Evolutionary conservation across 2,888 invertebrate genomes (phyloP).

Genomic region (Ochlodes sylvanus): DNA sequence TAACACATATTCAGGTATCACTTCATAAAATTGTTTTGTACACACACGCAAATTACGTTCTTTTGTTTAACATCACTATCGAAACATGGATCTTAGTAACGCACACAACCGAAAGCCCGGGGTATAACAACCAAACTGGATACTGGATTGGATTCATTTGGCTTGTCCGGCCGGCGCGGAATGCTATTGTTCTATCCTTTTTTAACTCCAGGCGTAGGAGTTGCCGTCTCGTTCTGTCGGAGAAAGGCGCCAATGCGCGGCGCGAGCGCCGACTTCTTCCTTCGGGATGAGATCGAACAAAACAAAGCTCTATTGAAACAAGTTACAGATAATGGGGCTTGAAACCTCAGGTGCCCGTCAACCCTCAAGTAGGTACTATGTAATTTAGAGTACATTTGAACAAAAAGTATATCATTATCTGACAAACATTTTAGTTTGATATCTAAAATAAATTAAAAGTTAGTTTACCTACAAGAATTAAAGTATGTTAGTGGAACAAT

Average conservation of each 20-base stretch:
- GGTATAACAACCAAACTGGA: slow-evolving; percentile 74
- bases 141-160: slow-evolving; percentile 71
- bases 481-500: too few species aligned
- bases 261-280: slow-evolving; percentile 81
- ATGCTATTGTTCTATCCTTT: slow-evolving; percentile 71
- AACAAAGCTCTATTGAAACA: slow-evolving; percentile 80
- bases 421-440: slow-evolving; percentile 25
- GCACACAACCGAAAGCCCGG: slow-evolving; percentile 68
- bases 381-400: slow-evolving; percentile 68
- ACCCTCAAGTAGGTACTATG: slow-evolving; percentile 53
- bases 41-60: slow-evolving; percentile 58
- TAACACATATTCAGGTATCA: slow-evolving; percentile 62
- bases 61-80: slow-evolving; percentile 78
- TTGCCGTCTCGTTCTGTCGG: slow-evolving; percentile 60
- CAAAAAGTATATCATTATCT: slow-evolving; percentile 47
- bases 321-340: slow-evolving; percentile 74
- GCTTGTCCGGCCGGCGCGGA: slow-evolving; percentile 68
- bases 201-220: slow-evolving; percentile 49
- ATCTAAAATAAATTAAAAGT: background rate
- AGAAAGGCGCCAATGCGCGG: slow-evolving; percentile 81
- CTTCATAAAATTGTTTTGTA: slow-evolving; percentile 57
- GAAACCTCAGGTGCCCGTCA: slow-evolving; percentile 67
- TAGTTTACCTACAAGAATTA: too few species aligned
- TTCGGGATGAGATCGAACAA: slow-evolving; percentile 74
- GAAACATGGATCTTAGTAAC: slow-evolving; percentile 51